Base-by-base conservation (phyloP, 2,888 invertebrate species). In the Octodonta nipae region DNA sequence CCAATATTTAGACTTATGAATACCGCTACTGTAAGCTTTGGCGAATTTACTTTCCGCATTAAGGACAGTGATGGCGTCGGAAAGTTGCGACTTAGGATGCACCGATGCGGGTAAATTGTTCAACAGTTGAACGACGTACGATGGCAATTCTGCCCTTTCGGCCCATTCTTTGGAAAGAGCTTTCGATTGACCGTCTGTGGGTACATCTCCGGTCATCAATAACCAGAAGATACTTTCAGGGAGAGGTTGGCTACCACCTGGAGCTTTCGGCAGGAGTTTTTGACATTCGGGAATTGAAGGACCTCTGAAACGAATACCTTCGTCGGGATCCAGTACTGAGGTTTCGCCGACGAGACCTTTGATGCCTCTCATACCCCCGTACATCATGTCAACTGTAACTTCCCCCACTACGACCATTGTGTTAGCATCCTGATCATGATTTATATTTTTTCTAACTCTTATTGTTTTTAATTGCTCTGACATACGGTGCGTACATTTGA, bases 211-310 rank as follows among this genome's bases (percentile, higher is more conserved):
- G 43, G 92, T 92, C 47, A 83, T 70, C 41, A 92, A 66, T 29
- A 92, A 69, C 89, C 91, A 92, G 66, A 89, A 92, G n/a, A 91
- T 71, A 30, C 85, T 89, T 63, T 92, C 92, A 2, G 92, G 92
- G 20, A 91, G 68, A 4, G 89, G 89, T 58, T 92, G 87, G 15
- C 62, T 61, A 25, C 89, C 89, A 30, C 79, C 78, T 3, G 70
- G 61, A 6, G 82, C 88, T 56, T 82, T 85, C 1, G 91, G 91
- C 39, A 92, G 66, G 5, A 79, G 61, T 57, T 89, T 77, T 59
- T 89, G 88, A 59, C 88, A 88, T 60, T 92, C 25, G 4, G 28
- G 33, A 54, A 92, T 91, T 32, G 86, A 84, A 53, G 83, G 75
- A 17, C 91, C 91, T 36, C 92, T 78, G 73, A 92, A 93, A 41